Conservation (phyloP, 2,888 invertebrate genomes). For the Spicauda simplicius region DNA sequence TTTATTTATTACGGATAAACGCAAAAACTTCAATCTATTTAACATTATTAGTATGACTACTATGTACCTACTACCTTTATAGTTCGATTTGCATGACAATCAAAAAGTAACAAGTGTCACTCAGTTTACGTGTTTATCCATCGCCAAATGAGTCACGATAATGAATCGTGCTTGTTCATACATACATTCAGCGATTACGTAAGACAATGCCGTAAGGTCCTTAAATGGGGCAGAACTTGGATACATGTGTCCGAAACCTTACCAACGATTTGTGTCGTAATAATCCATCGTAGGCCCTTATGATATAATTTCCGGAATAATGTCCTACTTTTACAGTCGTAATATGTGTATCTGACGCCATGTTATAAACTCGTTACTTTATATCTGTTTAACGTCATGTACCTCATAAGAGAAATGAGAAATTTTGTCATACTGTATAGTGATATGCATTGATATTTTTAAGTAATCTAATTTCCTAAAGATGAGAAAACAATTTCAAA, state of each 20-base stretch:
- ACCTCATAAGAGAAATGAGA: too few species aligned
- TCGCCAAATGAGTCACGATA: constrained; percentile 31
- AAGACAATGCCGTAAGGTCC: constrained; percentile 42
- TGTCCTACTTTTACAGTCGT: neutral
- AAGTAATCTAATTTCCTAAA: neutral
- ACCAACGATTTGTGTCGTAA: constrained; percentile 35
- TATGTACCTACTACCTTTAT: neutral
- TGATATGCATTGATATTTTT: too few species aligned
- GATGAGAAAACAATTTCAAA: neutral
- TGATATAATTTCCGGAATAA: constrained; percentile 41
- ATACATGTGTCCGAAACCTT: constrained; percentile 35
- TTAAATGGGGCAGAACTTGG: constrained; percentile 45
- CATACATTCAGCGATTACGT: constrained; percentile 40
- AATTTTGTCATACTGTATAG: too few species aligned
- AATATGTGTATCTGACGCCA: neutral
- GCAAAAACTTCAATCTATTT: too few species aligned
- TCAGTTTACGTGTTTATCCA: constrained; percentile 18
- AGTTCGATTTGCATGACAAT: constrained; percentile 10
- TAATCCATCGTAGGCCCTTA: constrained; percentile 33
- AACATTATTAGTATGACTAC: neutral
- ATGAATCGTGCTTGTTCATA: constrained; percentile 37
- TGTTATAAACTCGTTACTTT: neutral
- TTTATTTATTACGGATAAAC: too few species aligned
- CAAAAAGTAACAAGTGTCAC: constrained; percentile 28
- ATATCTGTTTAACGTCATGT: too few species aligned